Conservation (phyloP, 2,797 vertebrate species). For the Mustela erminea region DNA sequence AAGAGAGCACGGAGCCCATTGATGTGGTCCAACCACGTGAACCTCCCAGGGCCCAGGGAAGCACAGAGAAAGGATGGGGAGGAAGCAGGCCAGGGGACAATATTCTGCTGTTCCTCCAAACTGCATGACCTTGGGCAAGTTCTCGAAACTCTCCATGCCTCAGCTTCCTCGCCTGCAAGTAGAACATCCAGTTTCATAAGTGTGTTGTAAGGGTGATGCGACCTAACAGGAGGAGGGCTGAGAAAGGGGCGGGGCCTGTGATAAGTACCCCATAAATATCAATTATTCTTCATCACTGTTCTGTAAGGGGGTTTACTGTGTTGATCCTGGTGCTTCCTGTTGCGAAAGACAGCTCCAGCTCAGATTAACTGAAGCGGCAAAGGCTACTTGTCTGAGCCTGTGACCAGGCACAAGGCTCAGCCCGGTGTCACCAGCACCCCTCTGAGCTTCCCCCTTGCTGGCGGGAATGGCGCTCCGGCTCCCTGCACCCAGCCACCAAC, state of each 20-base stretch:
- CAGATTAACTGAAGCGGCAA: not conserved
- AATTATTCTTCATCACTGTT: not conserved
- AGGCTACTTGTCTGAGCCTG: not conserved
- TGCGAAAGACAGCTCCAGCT: not conserved
- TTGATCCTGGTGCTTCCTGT: not conserved
- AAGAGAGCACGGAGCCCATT: rapidly evolving
- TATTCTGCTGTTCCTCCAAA: not conserved
- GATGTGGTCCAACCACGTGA: not conserved
- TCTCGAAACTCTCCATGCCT: not conserved
- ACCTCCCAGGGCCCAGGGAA: not conserved
- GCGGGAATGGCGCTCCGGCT: not conserved
- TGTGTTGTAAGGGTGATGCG: too few species aligned
- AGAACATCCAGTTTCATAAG: too few species aligned
- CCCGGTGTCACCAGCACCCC: not conserved
- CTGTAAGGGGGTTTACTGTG: not conserved
- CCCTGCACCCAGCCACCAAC: not conserved
- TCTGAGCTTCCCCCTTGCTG: not conserved
- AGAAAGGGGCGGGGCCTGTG: not conserved
- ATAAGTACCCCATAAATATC: not conserved
- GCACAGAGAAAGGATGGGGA: not conserved
- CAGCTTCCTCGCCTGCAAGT: rapidly evolving
- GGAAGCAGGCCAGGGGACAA: not conserved
- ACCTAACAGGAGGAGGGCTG: not conserved
- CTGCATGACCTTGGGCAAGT: not conserved
- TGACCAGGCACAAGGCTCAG: not conserved